These are phyloP conservation scores for Cerastis leucographa DNA, from an alignment of 2,888 invertebrate genomes.

Conservation along the genomic window DNA sequence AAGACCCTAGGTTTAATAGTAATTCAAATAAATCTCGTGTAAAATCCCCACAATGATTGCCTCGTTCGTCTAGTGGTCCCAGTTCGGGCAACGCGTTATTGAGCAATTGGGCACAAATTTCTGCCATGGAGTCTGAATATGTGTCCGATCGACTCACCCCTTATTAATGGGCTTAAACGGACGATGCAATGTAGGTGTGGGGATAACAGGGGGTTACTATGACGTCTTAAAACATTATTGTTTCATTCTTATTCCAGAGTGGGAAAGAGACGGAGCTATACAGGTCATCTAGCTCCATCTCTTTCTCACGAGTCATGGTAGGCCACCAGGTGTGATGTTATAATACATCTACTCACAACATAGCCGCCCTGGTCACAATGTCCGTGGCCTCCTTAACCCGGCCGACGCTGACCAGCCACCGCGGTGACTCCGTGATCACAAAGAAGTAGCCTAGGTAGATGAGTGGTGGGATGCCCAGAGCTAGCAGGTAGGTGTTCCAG, in stretches of 20 bases:
- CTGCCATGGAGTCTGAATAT: background rate
- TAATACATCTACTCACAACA: conserved; percentile 69
- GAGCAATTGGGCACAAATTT: too few species aligned
- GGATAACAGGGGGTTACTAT: background rate
- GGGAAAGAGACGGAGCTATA: too few species aligned
- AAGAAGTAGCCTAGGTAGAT: conserved; percentile 93
- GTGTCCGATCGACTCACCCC: background rate
- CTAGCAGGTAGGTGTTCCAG: conserved; percentile 92
- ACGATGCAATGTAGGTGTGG: background rate
- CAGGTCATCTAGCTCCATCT: too few species aligned
- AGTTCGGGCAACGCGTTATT: background rate
- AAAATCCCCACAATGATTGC: background rate
- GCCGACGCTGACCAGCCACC: conserved; percentile 94
- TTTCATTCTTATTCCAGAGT: too few species aligned
- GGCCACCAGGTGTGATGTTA: background rate
- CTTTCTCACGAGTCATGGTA: too few species aligned
- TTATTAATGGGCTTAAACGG: background rate
- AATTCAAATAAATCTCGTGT: background rate
- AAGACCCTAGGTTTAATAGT: background rate
- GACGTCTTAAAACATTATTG: too few species aligned
- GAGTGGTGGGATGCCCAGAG: conserved; percentile 91
- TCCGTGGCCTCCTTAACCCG: conserved; percentile 91
- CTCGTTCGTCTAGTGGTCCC: background rate
- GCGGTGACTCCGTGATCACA: conserved; percentile 94
- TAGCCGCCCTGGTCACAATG: conserved; percentile 93